phyloP scores from a whole-genome alignment of 2,113 vertebrate genomes.

The Brachyistius frenatus region DNA sequence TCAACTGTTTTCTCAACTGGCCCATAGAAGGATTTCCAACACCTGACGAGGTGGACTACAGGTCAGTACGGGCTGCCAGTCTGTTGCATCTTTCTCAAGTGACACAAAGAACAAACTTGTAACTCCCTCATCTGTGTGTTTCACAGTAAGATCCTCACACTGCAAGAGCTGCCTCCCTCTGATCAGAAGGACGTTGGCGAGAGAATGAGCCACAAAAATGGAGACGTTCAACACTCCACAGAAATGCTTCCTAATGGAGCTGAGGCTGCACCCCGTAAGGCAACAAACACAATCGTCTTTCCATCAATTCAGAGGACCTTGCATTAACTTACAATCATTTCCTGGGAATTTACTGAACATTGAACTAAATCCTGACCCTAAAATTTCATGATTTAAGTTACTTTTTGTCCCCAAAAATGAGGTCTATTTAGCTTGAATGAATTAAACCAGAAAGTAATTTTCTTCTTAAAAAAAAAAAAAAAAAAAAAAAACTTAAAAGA shows the following conservation, averaged over 20 bases:
- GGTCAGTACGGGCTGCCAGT: slow-evolving; percentile 71
- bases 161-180: slow-evolving; percentile 69
- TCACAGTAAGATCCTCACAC: slow-evolving; percentile 81
- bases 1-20: slow-evolving; percentile 93
- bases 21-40: slow-evolving; percentile 88
- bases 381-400: no score
- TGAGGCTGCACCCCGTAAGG: slow-evolving; percentile 77
- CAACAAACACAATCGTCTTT: not conserved
- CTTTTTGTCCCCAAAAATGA: no score
- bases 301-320: not conserved
- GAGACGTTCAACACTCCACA: slow-evolving; percentile 62
- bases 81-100: not conserved
- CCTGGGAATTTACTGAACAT: no score
- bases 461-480: no score
- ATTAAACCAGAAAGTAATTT: no score
- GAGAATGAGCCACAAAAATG: slow-evolving; percentile 81
- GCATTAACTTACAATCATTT: no score
- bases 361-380: no score
- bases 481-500: no score
- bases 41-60: slow-evolving; percentile 88
- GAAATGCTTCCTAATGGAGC: slow-evolving; percentile 71
- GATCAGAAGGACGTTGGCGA: slow-evolving; percentile 81
- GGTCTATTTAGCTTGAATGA: no score
- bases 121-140: not conserved
- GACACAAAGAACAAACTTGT: not conserved